These are phyloP conservation scores for Dicrurus megarhynchus DNA, from an alignment of 2,113 vertebrate species.

Conservation along the genomic window DNA sequence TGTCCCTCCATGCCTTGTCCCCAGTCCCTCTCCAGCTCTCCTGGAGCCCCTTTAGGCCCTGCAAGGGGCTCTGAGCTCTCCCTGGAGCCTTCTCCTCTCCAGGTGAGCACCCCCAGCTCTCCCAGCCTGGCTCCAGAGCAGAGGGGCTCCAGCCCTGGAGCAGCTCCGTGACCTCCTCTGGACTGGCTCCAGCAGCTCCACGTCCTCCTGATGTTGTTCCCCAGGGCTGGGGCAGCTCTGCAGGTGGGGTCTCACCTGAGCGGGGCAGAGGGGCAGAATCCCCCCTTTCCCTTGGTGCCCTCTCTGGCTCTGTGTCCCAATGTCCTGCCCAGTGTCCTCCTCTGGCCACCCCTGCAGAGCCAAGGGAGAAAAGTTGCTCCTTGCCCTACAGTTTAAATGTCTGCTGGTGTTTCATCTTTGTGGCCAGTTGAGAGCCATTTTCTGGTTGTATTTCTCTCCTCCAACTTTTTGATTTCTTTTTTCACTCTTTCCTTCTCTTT, in stretches of 20 bases:
- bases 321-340: rapidly evolving
- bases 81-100: background rate
- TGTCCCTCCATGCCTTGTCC: too few species aligned
- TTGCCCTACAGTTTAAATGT: background rate
- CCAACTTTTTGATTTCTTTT: background rate
- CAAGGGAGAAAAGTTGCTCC: background rate
- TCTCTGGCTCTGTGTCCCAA: background rate
- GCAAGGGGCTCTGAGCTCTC: background rate
- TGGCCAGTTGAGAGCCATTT: background rate
- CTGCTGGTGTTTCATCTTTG: background rate
- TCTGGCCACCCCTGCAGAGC: background rate
- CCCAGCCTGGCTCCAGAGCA: background rate
- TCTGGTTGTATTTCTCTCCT: background rate
- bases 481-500: background rate
- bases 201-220: background rate
- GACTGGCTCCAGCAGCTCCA: background rate
- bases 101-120: background rate
- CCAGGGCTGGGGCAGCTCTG: background rate
- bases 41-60: background rate
- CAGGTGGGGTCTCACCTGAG: background rate
- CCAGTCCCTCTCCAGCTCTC: background rate
- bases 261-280: background rate
- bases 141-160: background rate
- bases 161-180: background rate
- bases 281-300: background rate